These are phyloP conservation scores for Carlito syrichta DNA, from an alignment of 2,113 vertebrate species.

Conservation along the genomic window DNA sequence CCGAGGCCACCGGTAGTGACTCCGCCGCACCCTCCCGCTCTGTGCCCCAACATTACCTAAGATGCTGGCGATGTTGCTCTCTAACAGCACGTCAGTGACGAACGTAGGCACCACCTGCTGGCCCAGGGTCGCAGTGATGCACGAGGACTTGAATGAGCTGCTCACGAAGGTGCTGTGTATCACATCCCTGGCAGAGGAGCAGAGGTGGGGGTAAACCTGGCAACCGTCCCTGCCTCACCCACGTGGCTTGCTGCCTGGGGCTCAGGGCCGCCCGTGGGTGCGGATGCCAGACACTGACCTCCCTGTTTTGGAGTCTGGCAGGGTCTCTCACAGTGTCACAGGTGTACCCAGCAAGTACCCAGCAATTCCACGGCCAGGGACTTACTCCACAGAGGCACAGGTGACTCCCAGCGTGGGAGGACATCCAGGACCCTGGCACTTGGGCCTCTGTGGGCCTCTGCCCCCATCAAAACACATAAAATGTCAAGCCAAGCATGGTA, in stretches of 20 bases:
- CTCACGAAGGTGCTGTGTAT: slow-evolving; percentile 50
- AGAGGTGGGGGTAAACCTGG: background rate
- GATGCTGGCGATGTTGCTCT: slow-evolving; percentile 65
- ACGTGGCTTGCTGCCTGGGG: accelerated
- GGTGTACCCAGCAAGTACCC: accelerated
- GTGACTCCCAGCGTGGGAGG: too few species aligned
- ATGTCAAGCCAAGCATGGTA: too few species aligned
- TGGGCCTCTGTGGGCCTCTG: accelerated
- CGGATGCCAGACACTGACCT: background rate
- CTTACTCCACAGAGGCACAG: background rate
- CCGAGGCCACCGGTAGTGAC: accelerated
- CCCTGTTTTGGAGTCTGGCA: background rate
- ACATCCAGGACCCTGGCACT: too few species aligned
- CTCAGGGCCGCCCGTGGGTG: accelerated
- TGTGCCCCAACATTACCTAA: slow-evolving; percentile 73
- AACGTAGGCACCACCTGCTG: slow-evolving; percentile 46
- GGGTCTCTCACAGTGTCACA: accelerated
- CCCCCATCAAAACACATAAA: background rate
- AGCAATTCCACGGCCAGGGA: background rate
- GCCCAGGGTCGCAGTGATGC: slow-evolving; percentile 20
- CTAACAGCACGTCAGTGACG: slow-evolving; percentile 56
- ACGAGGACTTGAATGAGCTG: slow-evolving; percentile 63
- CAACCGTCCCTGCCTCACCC: accelerated
- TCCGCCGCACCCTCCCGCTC: accelerated
- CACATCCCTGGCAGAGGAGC: slow-evolving; percentile 67